phyloP scores from a whole-genome alignment of 64 coral and sea anemone genomes.

The Anthopleura sola region DNA sequence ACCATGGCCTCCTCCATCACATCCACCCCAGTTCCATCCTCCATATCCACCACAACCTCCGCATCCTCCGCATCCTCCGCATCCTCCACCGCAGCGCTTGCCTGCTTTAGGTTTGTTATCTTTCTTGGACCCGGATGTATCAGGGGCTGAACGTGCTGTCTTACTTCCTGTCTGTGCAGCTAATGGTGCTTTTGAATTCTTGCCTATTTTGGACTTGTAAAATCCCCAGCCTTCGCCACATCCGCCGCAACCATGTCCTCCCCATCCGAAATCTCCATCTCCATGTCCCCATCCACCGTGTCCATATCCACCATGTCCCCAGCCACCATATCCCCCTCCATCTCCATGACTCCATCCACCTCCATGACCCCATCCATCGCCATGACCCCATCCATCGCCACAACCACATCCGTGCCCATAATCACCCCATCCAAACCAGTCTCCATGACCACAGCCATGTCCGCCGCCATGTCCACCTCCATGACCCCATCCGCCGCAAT shows the following conservation, averaged over 20 bases:
- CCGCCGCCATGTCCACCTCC: conserved; percentile 16
- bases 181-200: conserved; percentile 22
- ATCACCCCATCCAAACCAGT: conserved; percentile 7
- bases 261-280: conserved; percentile 11
- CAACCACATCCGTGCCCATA: conserved; percentile 2
- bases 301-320: neutral
- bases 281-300: conserved; percentile 14
- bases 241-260: conserved; percentile 16
- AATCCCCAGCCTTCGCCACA: conserved; percentile 68
- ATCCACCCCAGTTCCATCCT: conserved; percentile 43
- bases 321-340: conserved; percentile 22
- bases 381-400: neutral
- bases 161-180: neutral
- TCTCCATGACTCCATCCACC: neutral
- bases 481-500: conserved; percentile 10
- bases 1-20: conserved; percentile 20
- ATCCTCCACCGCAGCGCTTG: conserved; percentile 4
- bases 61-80: neutral
- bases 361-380: neutral
- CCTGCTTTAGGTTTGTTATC: conserved; percentile 1
- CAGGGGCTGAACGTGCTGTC: neutral
- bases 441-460: neutral
- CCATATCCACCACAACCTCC: conserved; percentile 17
- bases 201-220: conserved; percentile 68
- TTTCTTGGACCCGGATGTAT: neutral